Conservation (phyloP, 2,888 invertebrate genomes). For the Drosophila bunnanda region DNA sequence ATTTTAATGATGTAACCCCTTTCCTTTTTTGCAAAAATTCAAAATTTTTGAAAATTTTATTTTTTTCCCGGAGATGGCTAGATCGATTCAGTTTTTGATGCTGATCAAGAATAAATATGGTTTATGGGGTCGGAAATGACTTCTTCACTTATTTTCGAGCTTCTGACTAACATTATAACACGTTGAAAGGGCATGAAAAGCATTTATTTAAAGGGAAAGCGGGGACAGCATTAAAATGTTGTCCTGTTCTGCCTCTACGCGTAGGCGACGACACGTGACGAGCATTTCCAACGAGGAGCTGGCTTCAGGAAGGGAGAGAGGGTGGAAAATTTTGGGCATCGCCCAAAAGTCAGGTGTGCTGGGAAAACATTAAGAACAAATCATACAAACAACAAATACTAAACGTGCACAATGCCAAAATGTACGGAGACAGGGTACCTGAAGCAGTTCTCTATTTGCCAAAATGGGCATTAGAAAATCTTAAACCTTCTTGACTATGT, state of each 20-base stretch:
- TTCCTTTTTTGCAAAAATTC: no score
- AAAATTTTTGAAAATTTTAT: no score
- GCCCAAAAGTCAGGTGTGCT: constrained; percentile 23
- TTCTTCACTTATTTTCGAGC: no score
- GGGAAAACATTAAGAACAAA: constrained; percentile 10
- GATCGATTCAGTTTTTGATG: no score
- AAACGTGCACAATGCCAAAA: constrained; percentile 1
- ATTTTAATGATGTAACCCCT: no score
- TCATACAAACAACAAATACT: not conserved
- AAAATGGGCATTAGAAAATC: not conserved
- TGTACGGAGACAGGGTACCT: not conserved
- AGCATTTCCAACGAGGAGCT: constrained; percentile 25
- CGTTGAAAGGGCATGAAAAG: no score
- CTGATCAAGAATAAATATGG: no score
- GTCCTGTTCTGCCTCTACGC: constrained; percentile 45
- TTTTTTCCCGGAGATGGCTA: no score
- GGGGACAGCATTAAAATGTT: constrained; percentile 48
- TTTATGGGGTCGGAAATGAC: no score
- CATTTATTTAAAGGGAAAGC: constrained; percentile 9
- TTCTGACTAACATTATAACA: no score
- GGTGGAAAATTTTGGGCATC: not conserved
- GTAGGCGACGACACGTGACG: constrained; percentile 59
- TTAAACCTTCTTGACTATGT: no score
- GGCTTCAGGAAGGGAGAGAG: not conserved
- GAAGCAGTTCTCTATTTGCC: not conserved